Evolutionary conservation across 2,113 vertebrate species (phyloP), one percentile per base, ranked within the genome.

Genomic region (Lampris megalopsis): DNA sequence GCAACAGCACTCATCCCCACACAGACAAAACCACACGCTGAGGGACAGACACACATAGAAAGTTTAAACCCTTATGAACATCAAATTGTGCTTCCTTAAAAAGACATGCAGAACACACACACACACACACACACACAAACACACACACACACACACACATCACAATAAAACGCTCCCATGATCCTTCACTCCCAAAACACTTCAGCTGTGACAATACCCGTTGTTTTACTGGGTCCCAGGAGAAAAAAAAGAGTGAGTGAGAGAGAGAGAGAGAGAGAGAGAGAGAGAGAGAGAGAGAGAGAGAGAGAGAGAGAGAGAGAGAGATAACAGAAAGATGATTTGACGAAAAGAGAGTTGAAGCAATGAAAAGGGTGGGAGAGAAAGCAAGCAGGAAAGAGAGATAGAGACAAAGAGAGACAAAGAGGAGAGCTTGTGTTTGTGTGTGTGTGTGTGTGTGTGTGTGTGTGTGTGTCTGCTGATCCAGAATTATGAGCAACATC

Each of bases 341-440:
- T 11, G 58, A 40, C 6, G 58, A 43, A 13, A 35, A 42, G 61
- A 63, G 61, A 43, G 61, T 43, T 11, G 57, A 37, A 24, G 61
- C 1, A 24, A 24, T 24, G 24, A 24, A 24, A 24, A 24, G 24
- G 24, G 24, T 24, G 24, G 24, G 61, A 63, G 42, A 63, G 42
- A 45, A 45, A 24, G 24, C 24, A 24, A 24, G 24, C 24, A 24
- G 24, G 60, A 63, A 13, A 24, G 61, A 63, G 42, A 47, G 61
- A 63, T 11, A 47, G 61, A 63, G 61, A 45, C 40, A 62, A 40
- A 62, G 60, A 62, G 60, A 62, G 60, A 63, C 40, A 43, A 41
- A 13, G 40, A 11, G 61, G 11, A 45, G 4, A 43, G 61, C 10
- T 42, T 43, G 61, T 43, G 41, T 43, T 41, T 4, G 40, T 4